Evolutionary conservation across 2,888 invertebrate species (phyloP).

Genomic region (Ernsta delagoae): DNA sequence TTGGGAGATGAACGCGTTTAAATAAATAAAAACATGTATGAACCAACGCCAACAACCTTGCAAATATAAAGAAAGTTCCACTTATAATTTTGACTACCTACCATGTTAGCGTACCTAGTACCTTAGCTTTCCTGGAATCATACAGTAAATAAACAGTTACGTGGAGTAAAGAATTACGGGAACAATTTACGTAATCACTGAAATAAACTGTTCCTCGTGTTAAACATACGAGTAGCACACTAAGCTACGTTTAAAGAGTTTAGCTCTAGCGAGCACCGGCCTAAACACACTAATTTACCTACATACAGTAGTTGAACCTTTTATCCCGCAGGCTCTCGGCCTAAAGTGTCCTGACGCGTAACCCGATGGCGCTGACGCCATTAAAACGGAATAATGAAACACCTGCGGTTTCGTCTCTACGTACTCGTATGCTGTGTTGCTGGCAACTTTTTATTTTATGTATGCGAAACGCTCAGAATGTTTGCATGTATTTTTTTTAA

Average conservation of each 20-base stretch:
- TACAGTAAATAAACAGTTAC: too few species aligned
- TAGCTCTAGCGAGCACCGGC: neutral
- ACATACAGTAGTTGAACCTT: constrained; percentile 2
- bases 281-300: constrained; percentile 3
- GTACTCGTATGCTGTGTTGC: constrained; percentile 42
- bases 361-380: constrained; percentile 70
- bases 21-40: too few species aligned
- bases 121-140: too few species aligned
- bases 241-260: neutral
- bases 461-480: constrained; percentile 15
- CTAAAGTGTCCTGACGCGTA: constrained; percentile 51
- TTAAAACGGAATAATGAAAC: constrained; percentile 83
- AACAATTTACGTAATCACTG: too few species aligned
- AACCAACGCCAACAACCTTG: too few species aligned
- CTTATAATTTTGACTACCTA: too few species aligned
- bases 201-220: neutral
- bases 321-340: constrained; percentile 3
- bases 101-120: too few species aligned
- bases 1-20: too few species aligned
- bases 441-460: constrained; percentile 40
- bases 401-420: constrained; percentile 72
- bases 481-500: neutral
- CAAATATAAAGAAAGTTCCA: too few species aligned
- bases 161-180: too few species aligned
- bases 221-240: neutral